Conservation (phyloP, 2,113 vertebrate genomes). For the Antigone vipio region DNA sequence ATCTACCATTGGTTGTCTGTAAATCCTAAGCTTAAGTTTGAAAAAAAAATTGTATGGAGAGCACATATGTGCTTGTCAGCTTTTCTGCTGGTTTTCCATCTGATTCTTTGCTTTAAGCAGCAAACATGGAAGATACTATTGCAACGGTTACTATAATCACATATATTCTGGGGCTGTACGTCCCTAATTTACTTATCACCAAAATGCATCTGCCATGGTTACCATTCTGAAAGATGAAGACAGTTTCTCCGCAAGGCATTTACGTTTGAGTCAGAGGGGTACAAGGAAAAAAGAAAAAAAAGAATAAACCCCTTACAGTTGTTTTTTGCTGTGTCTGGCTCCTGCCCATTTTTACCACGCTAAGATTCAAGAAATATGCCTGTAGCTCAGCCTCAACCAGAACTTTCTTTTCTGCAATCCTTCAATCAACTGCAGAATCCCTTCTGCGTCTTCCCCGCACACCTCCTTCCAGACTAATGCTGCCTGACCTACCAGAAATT, state of each 20-base stretch:
- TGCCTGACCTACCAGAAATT: not conserved
- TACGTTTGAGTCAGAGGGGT: not conserved
- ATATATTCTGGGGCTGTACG: not conserved
- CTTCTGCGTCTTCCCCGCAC: not conserved
- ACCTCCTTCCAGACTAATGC: not conserved
- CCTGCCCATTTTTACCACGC: not conserved
- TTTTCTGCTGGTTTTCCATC: not conserved
- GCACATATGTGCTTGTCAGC: not conserved
- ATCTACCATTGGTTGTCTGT: not conserved
- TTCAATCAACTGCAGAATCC: not conserved
- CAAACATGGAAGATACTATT: not conserved
- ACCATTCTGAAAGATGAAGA: not conserved
- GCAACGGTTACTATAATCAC: not conserved
- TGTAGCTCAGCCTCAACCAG: not conserved
- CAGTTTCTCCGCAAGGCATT: not conserved
- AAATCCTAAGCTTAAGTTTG: not conserved
- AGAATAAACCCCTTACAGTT: rapidly evolving
- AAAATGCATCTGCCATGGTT: not conserved
- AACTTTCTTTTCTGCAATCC: not conserved
- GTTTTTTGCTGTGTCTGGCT: not conserved
- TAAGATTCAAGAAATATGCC: not conserved
- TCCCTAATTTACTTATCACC: not conserved
- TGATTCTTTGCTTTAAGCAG: not conserved
- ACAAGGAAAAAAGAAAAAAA: not conserved
- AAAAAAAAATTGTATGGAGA: not conserved